Conservation (phyloP, 2,888 invertebrate species). For the Pherbina coryleti region DNA sequence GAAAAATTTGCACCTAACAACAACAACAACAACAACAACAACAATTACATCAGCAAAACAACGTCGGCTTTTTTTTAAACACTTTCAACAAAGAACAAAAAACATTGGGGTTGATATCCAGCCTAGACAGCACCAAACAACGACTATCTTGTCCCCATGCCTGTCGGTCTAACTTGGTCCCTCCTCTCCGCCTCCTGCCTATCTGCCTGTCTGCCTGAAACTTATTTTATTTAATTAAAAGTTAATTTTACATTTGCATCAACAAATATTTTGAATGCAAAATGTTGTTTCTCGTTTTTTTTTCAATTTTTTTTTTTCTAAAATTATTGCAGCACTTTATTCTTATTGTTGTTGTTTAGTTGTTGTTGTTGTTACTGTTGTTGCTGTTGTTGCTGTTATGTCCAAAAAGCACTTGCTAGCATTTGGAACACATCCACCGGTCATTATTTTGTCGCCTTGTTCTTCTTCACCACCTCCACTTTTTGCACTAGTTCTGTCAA, state of each 20-base stretch:
- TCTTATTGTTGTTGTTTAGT: constrained; percentile 22
- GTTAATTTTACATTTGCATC: constrained; percentile 48
- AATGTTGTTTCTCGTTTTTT: not conserved
- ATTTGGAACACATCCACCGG: constrained; percentile 31
- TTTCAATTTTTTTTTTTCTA: constrained; percentile 42
- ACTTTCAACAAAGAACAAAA: not conserved
- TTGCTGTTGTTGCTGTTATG: constrained; percentile 30
- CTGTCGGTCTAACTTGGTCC: no score
- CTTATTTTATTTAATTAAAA: constrained; percentile 55
- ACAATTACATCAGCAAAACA: no score
- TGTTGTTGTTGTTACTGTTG: constrained; percentile 28
- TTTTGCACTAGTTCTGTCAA: constrained; percentile 55
- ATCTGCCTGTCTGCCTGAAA: constrained; percentile 2
- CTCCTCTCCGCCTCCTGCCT: not conserved
- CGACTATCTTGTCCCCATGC: no score
- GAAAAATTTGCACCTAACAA: constrained; percentile 36
- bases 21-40: constrained; percentile 16
- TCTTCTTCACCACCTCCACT: constrained; percentile 48
- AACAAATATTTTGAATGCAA: constrained; percentile 38
- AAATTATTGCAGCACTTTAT: constrained; percentile 30
- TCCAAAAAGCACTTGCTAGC: constrained; percentile 30
- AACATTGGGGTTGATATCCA: not conserved
- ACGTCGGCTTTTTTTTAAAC: not conserved
- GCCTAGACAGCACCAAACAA: no score
- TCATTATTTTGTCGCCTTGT: constrained; percentile 27